Conservation (phyloP, 1,140 invertebrate species). For the Leptopilina clavipes region DNA sequence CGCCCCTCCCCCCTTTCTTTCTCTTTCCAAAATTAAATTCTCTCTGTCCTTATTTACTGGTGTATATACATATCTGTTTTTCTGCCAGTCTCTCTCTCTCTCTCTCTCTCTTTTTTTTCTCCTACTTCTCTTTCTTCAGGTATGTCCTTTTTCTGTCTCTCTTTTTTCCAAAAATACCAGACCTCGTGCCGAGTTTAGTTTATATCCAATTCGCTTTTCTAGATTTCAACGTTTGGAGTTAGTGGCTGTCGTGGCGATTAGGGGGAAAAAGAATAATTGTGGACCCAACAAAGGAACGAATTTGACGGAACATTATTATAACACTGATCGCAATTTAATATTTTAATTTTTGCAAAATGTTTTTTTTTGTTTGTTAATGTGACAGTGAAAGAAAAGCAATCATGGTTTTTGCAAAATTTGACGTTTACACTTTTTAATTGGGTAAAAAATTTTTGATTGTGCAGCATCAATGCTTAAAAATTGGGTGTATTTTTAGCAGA, state of each 20-base stretch:
- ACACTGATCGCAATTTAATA: not conserved
- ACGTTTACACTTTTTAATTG: no score
- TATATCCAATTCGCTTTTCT: constrained; percentile 25
- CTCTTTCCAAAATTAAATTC: constrained; percentile 5
- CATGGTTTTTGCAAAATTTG: no score
- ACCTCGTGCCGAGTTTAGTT: constrained; percentile 16
- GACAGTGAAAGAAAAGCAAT: no score
- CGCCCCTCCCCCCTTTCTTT: constrained; percentile 33
- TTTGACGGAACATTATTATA: not conserved
- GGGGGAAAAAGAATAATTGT: not conserved
- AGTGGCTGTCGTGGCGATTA: constrained; percentile 5
- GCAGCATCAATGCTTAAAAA: no score
- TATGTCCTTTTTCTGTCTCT: constrained; percentile 14
- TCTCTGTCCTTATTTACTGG: constrained; percentile 24
- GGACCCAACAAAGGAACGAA: not conserved
- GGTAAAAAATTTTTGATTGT: no score
- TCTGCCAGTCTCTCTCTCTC: not conserved
- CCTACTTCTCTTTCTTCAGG: constrained; percentile 2
- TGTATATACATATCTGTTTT: not conserved
- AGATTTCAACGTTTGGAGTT: not conserved
- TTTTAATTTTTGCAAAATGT: not conserved
- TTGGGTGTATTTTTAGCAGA: no score
- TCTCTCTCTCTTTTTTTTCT: not conserved
- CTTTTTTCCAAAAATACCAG: constrained; percentile 25
- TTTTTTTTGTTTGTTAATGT: no score